These are phyloP conservation scores for Aspidapion aeneum DNA, from an alignment of 2,888 invertebrate genomes.

Conservation along the genomic window DNA sequence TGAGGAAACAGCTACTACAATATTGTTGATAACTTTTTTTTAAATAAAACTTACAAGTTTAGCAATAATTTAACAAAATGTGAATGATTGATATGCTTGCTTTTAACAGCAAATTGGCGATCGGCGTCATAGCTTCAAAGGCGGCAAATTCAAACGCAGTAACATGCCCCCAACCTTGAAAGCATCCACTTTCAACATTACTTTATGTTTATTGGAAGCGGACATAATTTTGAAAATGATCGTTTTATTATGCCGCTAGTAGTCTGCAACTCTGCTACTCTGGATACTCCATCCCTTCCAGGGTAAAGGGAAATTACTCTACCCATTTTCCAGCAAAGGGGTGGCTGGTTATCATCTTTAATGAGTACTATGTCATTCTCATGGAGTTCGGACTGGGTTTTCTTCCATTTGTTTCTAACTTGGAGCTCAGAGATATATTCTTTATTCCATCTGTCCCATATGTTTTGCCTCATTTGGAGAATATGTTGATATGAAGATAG, in stretches of 20 bases:
- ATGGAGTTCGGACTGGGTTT: neutral
- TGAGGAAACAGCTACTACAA: too few species aligned
- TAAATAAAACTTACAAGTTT: too few species aligned
- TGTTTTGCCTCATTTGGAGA: constrained; percentile 14
- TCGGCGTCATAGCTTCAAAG: too few species aligned
- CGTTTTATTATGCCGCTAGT: constrained; percentile 18
- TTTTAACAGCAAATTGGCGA: too few species aligned
- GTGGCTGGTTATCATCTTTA: constrained; percentile 22
- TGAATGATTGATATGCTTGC: too few species aligned
- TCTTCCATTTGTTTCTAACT: constrained; percentile 20
- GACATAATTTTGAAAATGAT: constrained; percentile 22
- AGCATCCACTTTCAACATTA: constrained; percentile 1
- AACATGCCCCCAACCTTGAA: constrained; percentile 17
- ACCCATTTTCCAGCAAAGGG: constrained; percentile 21
- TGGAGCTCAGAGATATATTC: constrained; percentile 22
- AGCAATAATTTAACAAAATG: too few species aligned
- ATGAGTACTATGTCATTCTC: constrained; percentile 19
- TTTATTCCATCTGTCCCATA: constrained; percentile 15
- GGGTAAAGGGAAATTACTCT: constrained; percentile 13
- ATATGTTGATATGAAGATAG: constrained; percentile 9
- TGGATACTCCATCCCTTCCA: constrained; percentile 12
- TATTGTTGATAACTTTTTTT: too few species aligned
- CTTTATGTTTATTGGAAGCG: constrained; percentile 10
- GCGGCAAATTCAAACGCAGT: too few species aligned
- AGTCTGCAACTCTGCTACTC: constrained; percentile 11